Base-by-base conservation (phyloP, 2,797 vertebrate species). In the Helostoma temminkii region DNA sequence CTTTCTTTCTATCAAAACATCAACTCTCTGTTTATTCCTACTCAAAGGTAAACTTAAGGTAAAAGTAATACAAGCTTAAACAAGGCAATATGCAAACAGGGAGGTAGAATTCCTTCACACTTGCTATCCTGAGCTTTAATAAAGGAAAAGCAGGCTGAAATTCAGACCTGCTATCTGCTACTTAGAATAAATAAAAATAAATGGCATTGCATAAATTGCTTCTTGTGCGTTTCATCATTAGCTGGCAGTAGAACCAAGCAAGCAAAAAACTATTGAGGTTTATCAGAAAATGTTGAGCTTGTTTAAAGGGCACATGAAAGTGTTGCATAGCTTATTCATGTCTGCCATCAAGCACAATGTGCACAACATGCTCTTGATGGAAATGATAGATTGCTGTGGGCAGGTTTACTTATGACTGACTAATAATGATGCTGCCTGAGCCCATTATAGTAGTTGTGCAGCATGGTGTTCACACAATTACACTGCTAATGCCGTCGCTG, bases 221-320 rank as follows among this genome's bases (percentile, higher is more conserved):
- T 55, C 65, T 64, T 34, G 64, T 41, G 78, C 49, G 83, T 88
- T 88, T 86, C 74, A 85, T 88, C 79, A 81, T 85, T 80, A 76
- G 72, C 58, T 81, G 78, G 78, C 71, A 72, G 67, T 43, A 43
- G 63, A 73, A 66, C 63, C 14, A 11, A 62, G 66, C 63, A 68
- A 62, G 76, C 28, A 36, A 47, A 59, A 59, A 57, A 39, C 19
- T 39, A 59, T 74, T 73, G 25, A 18, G 18, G 54, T 80, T 73
- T 64, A 75, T 82, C 80, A 74, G 18, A 65, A 73, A 79, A 80
- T 37, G 21, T 71, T 28, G 46, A 46, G 68, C 24, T 55, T 52
- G 62, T 84, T 37, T 78, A 84, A 88, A 76, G 64, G 36, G 47
- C 15, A 6, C 42, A 82, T 85, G 71, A 80, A 82, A 85, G 78